These are phyloP conservation scores for Lucilia sericata DNA, from an alignment of 1,140 invertebrate species.

Conservation along the genomic window DNA sequence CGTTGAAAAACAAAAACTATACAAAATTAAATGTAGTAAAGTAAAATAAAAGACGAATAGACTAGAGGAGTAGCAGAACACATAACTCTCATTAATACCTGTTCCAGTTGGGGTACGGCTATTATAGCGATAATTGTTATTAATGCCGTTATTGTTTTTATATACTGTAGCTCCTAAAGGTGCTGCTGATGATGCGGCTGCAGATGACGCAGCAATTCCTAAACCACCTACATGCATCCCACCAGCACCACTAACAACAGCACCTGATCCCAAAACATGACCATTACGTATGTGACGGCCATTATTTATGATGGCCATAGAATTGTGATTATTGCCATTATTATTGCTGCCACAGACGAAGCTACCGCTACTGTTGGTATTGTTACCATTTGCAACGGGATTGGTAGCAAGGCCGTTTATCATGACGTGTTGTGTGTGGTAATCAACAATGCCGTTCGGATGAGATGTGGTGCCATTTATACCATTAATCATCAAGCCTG, in stretches of 20 bases:
- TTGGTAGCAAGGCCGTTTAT: conserved; percentile 29
- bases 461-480: conserved; percentile 35
- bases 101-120: conserved; percentile 63
- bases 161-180: conserved; percentile 44
- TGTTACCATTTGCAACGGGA: conserved; percentile 22
- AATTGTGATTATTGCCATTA: conserved; percentile 45
- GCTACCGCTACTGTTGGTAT: conserved; percentile 17
- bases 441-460: conserved; percentile 47
- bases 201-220: conserved; percentile 44
- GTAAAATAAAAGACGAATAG: neutral
- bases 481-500: conserved; percentile 38
- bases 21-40: neutral
- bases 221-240: conserved; percentile 28
- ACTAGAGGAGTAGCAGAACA: neutral
- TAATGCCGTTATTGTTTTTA: conserved; percentile 65
- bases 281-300: conserved; percentile 58
- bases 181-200: conserved; percentile 36
- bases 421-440: conserved; percentile 44
- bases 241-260: conserved; percentile 29
- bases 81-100: conserved; percentile 54
- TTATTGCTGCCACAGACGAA: conserved; percentile 50
- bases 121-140: conserved; percentile 68
- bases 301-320: conserved; percentile 48
- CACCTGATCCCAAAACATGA: conserved; percentile 46
- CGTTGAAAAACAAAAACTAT: neutral